Conservation (phyloP, 2,888 invertebrate species). For the Aproaerema taeniolella region DNA sequence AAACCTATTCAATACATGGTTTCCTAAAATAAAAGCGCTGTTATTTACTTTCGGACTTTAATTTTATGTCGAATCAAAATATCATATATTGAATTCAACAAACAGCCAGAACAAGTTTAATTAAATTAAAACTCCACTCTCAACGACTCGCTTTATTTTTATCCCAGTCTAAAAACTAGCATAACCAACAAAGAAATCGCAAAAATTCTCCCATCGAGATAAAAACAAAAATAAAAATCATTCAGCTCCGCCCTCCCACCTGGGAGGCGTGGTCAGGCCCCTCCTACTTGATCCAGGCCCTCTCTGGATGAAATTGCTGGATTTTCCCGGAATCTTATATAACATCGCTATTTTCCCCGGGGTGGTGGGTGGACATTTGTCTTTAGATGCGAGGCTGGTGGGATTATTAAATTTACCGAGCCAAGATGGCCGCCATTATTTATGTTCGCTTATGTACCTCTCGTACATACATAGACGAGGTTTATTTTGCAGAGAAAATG, state of each 20-base stretch:
- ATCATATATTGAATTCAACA: no score
- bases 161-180: no score
- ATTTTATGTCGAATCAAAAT: no score
- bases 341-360: constrained; percentile 35
- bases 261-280: constrained; percentile 18
- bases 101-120: no score
- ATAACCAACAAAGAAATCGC: not conserved
- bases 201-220: not conserved
- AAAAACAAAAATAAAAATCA: not conserved
- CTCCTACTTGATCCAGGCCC: constrained; percentile 19
- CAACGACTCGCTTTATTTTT: no score
- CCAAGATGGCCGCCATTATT: constrained; percentile 41
- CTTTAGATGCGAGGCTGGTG: constrained; percentile 39
- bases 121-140: no score
- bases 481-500: constrained; percentile 9
- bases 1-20: no score
- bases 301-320: constrained; percentile 9
- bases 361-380: constrained; percentile 58
- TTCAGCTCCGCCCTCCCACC: constrained; percentile 19
- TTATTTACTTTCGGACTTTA: no score
- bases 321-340: constrained; percentile 38
- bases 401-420: constrained; percentile 65
- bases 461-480: constrained; percentile 19
- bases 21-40: no score
- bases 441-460: constrained; percentile 21